Evolutionary conservation across 2,888 invertebrate genomes (phyloP), one percentile per base, ranked within the genome.

Genomic region (Augiades crinisus): DNA sequence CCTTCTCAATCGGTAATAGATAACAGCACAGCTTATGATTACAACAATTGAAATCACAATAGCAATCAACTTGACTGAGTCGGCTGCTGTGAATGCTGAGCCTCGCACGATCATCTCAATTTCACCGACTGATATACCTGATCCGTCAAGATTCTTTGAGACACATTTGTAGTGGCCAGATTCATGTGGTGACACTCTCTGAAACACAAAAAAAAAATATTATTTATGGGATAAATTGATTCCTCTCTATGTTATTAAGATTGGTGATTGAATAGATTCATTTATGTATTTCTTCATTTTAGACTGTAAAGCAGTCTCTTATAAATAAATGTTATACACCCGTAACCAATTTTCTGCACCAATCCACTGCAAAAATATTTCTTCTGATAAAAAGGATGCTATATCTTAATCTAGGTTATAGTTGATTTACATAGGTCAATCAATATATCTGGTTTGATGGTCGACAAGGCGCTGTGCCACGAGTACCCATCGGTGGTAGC

Each of bases 81-180:
- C 90, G 47, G 78, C 68, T 14, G 88, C 67, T 24, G 81, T 67
- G 61, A 86, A 86, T 59, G 74, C 50, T 30, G 82, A 69, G 2
- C 86, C 90, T 56, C 84, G 89, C 0, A 93, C 93, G 38, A 93
- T 78, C 78, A 93, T 88, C 66, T 93, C 91, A 17, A 93, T 90
- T 54, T 91, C 84, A 33, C 91, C 90, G 17, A 92, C 86, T 51
- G 90, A 90, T 14, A 91, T 78, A 3, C 89, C 83, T 47, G 81
- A 76, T 40, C 90, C 87, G 61, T 81, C 80, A 38, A 93, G 68
- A 40, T 91, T 91, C 67, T 86, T 91, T 3, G 94, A 93, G 51
- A 93, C 73, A 64, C 94, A 94, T 66, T 91, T 91, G 71, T 94
- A 94, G 56, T 90, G 86, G 1, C 94, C 94, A 52, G 92, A 87